Evolutionary conservation across 2,113 vertebrate genomes (phyloP), one percentile per base, ranked within the genome.

Genomic region (Marmota flaviventris): DNA sequence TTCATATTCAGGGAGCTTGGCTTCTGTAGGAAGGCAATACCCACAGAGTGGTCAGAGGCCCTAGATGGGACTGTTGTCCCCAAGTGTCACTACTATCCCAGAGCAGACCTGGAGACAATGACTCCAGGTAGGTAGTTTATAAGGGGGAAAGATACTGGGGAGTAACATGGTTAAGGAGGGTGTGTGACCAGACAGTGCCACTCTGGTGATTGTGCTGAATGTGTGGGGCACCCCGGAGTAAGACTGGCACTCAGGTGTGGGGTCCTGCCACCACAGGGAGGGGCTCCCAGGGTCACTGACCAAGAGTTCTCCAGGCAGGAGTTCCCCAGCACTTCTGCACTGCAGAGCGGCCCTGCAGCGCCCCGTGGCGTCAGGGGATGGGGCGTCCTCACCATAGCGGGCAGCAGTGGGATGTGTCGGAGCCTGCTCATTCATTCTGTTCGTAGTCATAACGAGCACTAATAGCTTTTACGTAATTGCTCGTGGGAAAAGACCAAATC

Each of bases 11-110:
- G 61, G 34, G 91, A 45, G 34, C 58, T 32, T 0, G 4, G 16
- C 63, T 96, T 97, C 98, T 98, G 88, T 25, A 76, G 48, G 73
- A 89, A 69, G 63, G 1, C 39, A 87, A 77, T 51, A 13, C 10
- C 51, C 2, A 24, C 0, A 16, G 53, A 37, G 53, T 1, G 2
- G 25, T 75, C 94, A 82, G 85, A 56, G 0, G 29, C 20, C 8
- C 34, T 1, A 1, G 51, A 53, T 17, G 13, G 32, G 51, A 61
- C 39, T 20, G 12, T 5, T 4, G 18, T 53, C 8, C 27, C 27
- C 34, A 2, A 32, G 61, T 11, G 42, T 65, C 63, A 34, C 29
- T 48, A 45, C 4, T 48, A 14, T 6, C 29, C 70, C 58, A 1
- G 1, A 12, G n/a, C 48, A 4, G 48, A 29, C 73, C 53, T 42